These are phyloP conservation scores for Paradoxurus hermaphroditus DNA, from an alignment of 2,113 vertebrate species.

Conservation along the genomic window DNA sequence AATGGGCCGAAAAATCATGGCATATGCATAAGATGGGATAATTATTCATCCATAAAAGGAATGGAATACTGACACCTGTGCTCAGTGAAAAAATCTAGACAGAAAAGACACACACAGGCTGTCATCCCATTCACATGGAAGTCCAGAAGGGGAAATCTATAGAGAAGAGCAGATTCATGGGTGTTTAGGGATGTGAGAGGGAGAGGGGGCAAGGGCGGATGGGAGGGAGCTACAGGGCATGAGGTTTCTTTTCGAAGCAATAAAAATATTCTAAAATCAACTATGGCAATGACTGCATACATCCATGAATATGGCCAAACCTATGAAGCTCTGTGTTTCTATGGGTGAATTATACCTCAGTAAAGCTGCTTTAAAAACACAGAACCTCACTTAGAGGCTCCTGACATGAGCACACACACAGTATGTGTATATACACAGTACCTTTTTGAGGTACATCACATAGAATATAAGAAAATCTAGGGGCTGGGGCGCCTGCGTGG, in stretches of 20 bases:
- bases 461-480: not conserved
- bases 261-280: not conserved
- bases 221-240: fast-evolving
- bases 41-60: not conserved
- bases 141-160: not conserved
- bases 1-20: not conserved
- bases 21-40: not conserved
- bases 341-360: not conserved
- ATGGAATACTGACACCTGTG: fast-evolving
- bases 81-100: not conserved
- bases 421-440: fast-evolving
- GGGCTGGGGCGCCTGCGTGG: too few relatives aligned
- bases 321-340: not conserved
- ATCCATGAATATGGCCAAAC: not conserved
- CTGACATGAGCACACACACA: not conserved
- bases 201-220: fast-evolving
- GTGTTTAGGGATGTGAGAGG: not conserved
- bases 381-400: not conserved
- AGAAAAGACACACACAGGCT: fast-evolving
- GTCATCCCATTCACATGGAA: fast-evolving
- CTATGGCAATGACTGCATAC: too few relatives aligned
- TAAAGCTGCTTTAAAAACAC: not conserved
- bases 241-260: not conserved
- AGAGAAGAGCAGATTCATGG: too few relatives aligned
- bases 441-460: not conserved